Evolutionary conservation across 2,113 vertebrate genomes (phyloP).

Genomic region (Cochlearius cochlearius): DNA sequence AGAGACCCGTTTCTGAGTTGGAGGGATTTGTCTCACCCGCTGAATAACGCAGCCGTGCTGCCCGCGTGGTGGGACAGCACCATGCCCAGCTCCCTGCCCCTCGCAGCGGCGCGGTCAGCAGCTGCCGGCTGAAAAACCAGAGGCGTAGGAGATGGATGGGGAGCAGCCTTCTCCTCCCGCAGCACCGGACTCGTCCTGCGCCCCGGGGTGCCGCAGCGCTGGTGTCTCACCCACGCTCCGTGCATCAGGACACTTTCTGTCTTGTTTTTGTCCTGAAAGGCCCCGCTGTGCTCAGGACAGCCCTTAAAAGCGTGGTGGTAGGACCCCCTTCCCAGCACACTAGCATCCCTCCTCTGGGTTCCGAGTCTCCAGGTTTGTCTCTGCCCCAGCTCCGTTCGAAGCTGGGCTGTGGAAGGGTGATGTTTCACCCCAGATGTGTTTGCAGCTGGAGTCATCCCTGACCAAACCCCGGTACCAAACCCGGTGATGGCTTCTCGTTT

Average conservation of each 20-base stretch:
- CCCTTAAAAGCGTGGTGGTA: background rate
- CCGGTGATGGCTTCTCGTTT: background rate
- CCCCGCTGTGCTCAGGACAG: background rate
- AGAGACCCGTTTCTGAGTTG: background rate
- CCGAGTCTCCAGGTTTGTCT: background rate
- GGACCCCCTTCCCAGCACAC: background rate
- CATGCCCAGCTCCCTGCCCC: background rate
- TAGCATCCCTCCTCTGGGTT: background rate
- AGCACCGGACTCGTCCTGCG: fast-evolving
- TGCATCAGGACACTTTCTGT: background rate
- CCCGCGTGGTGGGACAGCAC: background rate
- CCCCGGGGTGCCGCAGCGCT: fast-evolving
- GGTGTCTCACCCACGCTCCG: background rate
- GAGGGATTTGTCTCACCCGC: background rate
- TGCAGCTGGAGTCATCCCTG: background rate
- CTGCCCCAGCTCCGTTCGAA: background rate
- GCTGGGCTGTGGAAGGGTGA: background rate
- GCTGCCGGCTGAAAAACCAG: background rate
- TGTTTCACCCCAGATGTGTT: background rate
- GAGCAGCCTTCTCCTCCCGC: background rate
- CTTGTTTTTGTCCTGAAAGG: background rate
- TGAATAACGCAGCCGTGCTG: background rate
- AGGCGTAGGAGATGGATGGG: background rate
- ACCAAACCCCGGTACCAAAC: background rate
- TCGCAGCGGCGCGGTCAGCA: fast-evolving